Conservation (phyloP, 2,888 invertebrate genomes). For the Antitype chi region DNA sequence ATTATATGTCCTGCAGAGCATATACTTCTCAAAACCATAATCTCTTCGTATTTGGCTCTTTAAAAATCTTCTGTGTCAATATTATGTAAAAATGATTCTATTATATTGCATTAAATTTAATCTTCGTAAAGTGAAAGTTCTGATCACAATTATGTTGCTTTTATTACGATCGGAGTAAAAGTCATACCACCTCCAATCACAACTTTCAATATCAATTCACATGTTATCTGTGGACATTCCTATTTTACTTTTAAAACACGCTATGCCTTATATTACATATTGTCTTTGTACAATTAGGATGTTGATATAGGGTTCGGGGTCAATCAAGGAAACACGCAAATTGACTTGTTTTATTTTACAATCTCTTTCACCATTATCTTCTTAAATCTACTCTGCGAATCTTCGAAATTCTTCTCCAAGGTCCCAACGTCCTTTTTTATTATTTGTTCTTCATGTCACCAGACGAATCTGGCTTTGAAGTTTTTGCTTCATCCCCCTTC, state of each 20-base stretch:
- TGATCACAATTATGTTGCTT: constrained; percentile 33
- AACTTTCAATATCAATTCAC: constrained; percentile 14
- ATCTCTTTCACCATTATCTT: constrained; percentile 43
- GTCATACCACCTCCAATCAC: constrained; percentile 11
- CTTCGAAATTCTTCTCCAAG: background rate
- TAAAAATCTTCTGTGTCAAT: background rate
- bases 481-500: constrained; percentile 52
- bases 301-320: constrained; percentile 45
- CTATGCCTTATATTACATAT: too few relatives aligned
- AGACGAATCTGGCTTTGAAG: constrained; percentile 13
- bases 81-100: constrained; percentile 21
- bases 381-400: constrained; percentile 9
- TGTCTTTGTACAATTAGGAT: background rate
- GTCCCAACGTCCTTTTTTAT: background rate
- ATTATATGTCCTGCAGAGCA: background rate
- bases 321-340: constrained; percentile 81
- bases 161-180: constrained; percentile 49
- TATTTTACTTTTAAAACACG: background rate
- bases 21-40: background rate
- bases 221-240: background rate
- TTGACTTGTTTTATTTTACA: constrained; percentile 82
- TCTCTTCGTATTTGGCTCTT: background rate
- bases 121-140: constrained; percentile 41
- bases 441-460: constrained; percentile 34
- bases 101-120: background rate